Evolutionary conservation across 1,140 invertebrate species (phyloP).

Genomic region (Augochlora pura): DNA sequence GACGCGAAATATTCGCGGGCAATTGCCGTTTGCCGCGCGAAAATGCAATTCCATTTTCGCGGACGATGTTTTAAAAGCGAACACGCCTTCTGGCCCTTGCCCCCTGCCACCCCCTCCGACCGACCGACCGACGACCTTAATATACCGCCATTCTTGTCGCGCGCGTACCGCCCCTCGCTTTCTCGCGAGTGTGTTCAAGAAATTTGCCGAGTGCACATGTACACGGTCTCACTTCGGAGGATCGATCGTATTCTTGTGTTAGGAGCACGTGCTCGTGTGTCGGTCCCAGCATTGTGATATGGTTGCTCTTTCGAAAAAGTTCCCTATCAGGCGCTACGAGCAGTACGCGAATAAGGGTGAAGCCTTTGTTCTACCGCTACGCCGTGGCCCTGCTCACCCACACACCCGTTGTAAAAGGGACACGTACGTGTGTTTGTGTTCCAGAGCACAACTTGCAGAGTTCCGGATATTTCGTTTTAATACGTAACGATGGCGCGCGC

Average conservation of each 20-base stretch:
- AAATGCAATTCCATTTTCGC: constrained; percentile 37
- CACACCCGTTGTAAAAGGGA: no score
- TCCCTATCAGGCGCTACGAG: no score
- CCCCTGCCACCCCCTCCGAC: background rate
- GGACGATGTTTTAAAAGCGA: constrained; percentile 27
- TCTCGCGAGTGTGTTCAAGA: background rate
- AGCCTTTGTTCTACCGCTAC: no score
- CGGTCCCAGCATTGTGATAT: background rate
- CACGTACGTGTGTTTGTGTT: no score
- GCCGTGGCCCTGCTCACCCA: no score
- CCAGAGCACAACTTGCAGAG: no score
- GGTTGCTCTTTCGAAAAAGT: no score
- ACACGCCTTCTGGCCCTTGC: no score
- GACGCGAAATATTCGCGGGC: constrained; percentile 1
- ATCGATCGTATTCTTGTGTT: background rate
- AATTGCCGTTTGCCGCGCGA: constrained; percentile 26
- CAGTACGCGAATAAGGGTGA: no score
- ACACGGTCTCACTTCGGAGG: background rate
- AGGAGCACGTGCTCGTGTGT: background rate
- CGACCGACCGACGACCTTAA: constrained; percentile 15
- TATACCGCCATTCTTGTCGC: constrained; percentile 15
- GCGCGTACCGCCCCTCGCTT: background rate
- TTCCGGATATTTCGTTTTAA: no score
- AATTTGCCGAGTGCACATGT: background rate
- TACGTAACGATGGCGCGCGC: no score